These are phyloP conservation scores for Spicauda simplicius DNA, from an alignment of 2,888 invertebrate species.

Conservation along the genomic window DNA sequence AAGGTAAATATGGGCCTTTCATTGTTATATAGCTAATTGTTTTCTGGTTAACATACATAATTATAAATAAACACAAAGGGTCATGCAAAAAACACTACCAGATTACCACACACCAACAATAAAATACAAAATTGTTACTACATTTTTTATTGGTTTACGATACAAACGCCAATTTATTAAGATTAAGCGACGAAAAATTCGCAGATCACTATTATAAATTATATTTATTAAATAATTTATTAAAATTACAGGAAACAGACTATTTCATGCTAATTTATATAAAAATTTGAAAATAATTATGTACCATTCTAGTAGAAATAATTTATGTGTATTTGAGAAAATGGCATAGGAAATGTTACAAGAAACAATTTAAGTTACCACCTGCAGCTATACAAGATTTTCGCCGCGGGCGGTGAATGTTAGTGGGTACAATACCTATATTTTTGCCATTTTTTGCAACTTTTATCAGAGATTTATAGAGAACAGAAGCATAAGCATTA, in stretches of 20 bases:
- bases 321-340: background rate
- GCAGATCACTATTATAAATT: background rate
- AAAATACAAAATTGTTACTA: too few relatives aligned
- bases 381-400: slow-evolving; percentile 18
- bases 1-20: too few relatives aligned
- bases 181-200: too few relatives aligned
- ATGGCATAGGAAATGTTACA: background rate
- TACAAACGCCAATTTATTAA: too few relatives aligned
- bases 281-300: background rate
- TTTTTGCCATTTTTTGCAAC: slow-evolving; percentile 8
- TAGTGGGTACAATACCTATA: background rate
- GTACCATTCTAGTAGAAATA: background rate
- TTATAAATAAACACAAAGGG: too few relatives aligned
- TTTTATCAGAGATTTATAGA: slow-evolving; percentile 1
- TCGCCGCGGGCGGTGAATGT: slow-evolving; percentile 23
- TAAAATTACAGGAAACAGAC: background rate
- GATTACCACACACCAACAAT: too few relatives aligned
- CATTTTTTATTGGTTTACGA: too few relatives aligned
- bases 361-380: slow-evolving; percentile 16
- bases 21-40: too few relatives aligned
- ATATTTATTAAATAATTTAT: background rate
- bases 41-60: too few relatives aligned
- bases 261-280: background rate
- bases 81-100: too few relatives aligned
- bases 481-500: background rate